Base-by-base conservation (phyloP, 1,140 invertebrate species). In the Paramacrobiotus metropolitanus region DNA sequence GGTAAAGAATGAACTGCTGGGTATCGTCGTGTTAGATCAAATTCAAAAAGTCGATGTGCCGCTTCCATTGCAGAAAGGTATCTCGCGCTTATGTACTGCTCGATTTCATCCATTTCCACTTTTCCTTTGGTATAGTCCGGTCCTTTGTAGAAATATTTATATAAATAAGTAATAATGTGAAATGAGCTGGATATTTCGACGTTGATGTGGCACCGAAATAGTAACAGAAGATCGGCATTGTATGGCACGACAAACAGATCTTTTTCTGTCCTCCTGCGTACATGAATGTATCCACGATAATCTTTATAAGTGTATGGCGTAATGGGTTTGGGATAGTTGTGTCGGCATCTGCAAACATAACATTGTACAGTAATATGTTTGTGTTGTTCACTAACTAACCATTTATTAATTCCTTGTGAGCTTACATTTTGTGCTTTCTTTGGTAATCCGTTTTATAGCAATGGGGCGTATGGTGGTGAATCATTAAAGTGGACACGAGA, bases 81-180 rank as follows among this genome's bases (percentile, higher is more conserved):
- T 34, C 65, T 1, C 2, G 24, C 60, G 18, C 65, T 60, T 2
- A 67, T n/a, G 29, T 2, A 65, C n/a, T 9, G 15, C 30, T 62
- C 59, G 18, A 65, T 61, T 44, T 67, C 65, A 29, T 66, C 65
- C 31, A 65, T 29, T 20, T 64, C 66, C 4, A 18, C 24, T 62
- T 66, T 30, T 30, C 21, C 30, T 65, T 63, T 61, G 28, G 64
- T 61, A 31, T 30, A 40, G 63, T 67, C 63, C 63, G 61, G 59
- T 1, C 66, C 65, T 61, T 66, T 66, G 45, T 68, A 67, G 60
- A 65, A 29, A 31, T 66, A 66, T 62, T 66, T 66, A 59, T 63
- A 67, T 1, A 66, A 20, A 64, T 66, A 66, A 21, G 65, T 66
- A 2, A 66, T 62, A 21, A 30, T n/a, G 59, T 62, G 65, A 1